Base-by-base conservation (phyloP, 2,888 invertebrate species). In the Zootermopsis nevadensis region DNA sequence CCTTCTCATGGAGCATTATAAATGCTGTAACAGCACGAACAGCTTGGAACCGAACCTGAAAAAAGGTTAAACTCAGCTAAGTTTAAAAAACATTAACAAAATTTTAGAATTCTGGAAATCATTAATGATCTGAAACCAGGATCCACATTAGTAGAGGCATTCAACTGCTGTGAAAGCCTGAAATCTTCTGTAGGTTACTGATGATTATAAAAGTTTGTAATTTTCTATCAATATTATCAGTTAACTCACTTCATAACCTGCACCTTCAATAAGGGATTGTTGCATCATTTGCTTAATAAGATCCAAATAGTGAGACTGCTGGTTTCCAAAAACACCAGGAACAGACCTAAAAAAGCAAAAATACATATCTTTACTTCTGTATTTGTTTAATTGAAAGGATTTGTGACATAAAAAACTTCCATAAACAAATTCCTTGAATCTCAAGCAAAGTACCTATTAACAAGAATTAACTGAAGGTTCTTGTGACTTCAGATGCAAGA, bases 301-400 rank as follows among this genome's bases (percentile, higher is more conserved):
- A 87, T 96, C 95, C 86, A 99, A 89, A 89, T 98, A 98, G 88
- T 97, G 95, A 85, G 93, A 92, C 89, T 99, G 98, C 88, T 97
- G 96, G 89, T 97, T 97, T 66, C 99, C 99, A 92, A 99, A 99
- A 82, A 99, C 96, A 60, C 98, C 97, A 35, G 99, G 99, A 55
- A 99, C 98, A 87, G 97, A 94, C 86, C 96, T 96, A 77, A 33
- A 30, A 4, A 83, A 88, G 77, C n/a, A 77, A 72, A 83, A 82
- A 48, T 15, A 69, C 19, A 77, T 35, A 27, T 69, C 19, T 48
- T 19, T 48, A 12, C 15, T 48, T 48, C 48, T n/a, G n/a, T n/a
- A n/a, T n/a, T n/a, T n/a, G n/a, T n/a, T n/a, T n/a, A n/a, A n/a
- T n/a, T n/a, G n/a, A n/a, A n/a, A n/a, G n/a, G n/a, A n/a, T n/a